Base-by-base conservation (phyloP, 2,797 vertebrate species). In the Benthosema pterotum region DNA sequence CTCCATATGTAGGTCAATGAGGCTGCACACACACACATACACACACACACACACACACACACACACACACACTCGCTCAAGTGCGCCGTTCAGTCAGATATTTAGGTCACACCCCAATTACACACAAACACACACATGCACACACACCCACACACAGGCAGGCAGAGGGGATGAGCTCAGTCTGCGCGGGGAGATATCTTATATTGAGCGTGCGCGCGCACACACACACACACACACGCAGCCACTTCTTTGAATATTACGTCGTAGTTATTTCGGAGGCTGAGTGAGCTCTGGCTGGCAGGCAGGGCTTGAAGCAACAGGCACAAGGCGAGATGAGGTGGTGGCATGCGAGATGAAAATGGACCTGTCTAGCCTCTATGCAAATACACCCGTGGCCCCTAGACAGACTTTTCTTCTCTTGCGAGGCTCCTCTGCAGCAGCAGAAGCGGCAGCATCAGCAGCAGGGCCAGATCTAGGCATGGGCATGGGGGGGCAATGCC, bases 101-200 rank as follows among this genome's bases (percentile, higher is more conserved):
- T 92, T 89, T 93, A 88, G 91, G 91, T 92, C 90, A 91, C 84
- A 90, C 89, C 90, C 90, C 89, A 92, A 90, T 91, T 91, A 91
- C 85, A 81, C 84, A 67, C 63, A 67, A n/a, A n/a, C 83, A 81
- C 85, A 87, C 6, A 7, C 86, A 90, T 74, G 80, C 78, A 89
- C 85, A 89, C 90, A 91, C 84, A 90, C 89, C 90, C 90, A n/a
- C 50, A 80, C 85, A 79, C 85, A 81, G 83, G 66, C 63, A 67
- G 52, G 81, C 85, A 79, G 70, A 67, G 71, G 71, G 82, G 83
- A 91, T 84, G 79, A 88, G 86, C 83, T 86, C 22, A 25, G 22
- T 25, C 85, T 86, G 85, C 73, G 61, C 17, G 83, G 83, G 79
- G 77, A 75, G 78, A 80, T 74, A 88, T 87, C 77, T 88, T 79